These are phyloP conservation scores for Eledona agricola DNA, from an alignment of 2,888 invertebrate genomes.

Conservation along the genomic window DNA sequence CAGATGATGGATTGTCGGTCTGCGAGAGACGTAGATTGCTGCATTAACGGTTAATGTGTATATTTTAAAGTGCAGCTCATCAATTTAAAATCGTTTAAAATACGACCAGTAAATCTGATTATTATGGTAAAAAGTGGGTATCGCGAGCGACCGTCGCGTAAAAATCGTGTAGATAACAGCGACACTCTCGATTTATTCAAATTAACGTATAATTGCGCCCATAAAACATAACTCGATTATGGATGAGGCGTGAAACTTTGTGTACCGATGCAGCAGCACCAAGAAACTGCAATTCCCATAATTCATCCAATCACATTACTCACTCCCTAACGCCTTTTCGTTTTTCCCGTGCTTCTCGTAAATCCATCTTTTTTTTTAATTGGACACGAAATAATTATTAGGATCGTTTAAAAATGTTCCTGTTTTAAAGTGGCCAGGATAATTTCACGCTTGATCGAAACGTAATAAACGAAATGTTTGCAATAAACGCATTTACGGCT, in stretches of 20 bases:
- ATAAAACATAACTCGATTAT: constrained; percentile 35
- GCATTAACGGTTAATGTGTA: too few species aligned
- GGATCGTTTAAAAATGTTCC: constrained; percentile 1
- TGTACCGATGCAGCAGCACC: constrained; percentile 11
- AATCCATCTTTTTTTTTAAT: constrained; percentile 25
- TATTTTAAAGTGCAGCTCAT: too few species aligned
- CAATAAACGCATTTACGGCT: constrained; percentile 34
- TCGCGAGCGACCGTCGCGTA: too few species aligned
- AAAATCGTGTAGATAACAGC: too few species aligned
- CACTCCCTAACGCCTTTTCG: constrained; percentile 16
- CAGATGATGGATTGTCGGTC: too few species aligned
- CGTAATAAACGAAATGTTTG: constrained; percentile 33
- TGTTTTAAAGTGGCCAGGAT: constrained; percentile 24
- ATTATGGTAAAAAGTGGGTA: too few species aligned
- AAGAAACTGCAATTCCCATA: constrained; percentile 12
- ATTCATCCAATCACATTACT: constrained; percentile 21
- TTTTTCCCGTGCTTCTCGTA: neutral
- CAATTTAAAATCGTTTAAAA: too few species aligned
- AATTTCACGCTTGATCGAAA: constrained; percentile 32
- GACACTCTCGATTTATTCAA: constrained; percentile 32
- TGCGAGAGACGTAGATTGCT: too few species aligned
- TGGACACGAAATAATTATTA: constrained; percentile 22
- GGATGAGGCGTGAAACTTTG: constrained; percentile 27
- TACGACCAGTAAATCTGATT: too few species aligned
- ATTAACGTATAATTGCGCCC: constrained; percentile 25